phyloP scores from a whole-genome alignment of 2,797 vertebrate species.

The Bothrops alternatus region DNA sequence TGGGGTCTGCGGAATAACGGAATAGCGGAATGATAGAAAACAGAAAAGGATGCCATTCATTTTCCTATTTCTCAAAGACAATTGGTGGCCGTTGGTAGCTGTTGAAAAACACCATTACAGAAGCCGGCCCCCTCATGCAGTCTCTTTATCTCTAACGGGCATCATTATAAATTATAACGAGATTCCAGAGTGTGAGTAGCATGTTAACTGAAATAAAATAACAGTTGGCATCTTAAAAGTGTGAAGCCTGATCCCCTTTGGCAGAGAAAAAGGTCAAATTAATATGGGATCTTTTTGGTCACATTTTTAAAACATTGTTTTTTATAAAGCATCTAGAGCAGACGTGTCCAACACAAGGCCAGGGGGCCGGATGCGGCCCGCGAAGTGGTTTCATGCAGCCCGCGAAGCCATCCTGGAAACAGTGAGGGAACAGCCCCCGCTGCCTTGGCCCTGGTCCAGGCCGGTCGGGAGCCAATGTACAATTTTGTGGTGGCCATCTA shows the following conservation, averaged over 20 bases:
- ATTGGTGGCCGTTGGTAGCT: conserved; percentile 44
- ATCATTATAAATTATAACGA: conserved; percentile 67
- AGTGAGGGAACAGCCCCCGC: too few species aligned
- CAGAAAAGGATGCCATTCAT: conserved; percentile 4
- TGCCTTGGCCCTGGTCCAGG: too few species aligned
- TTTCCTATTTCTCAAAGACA: conserved; percentile 27
- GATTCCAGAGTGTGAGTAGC: conserved; percentile 56
- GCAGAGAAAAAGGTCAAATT: neutral
- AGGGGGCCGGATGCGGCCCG: too few species aligned
- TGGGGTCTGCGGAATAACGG: conserved; percentile 23
- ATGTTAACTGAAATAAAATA: conserved; percentile 60
- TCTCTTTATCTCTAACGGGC: conserved; percentile 58
- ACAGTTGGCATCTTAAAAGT: conserved; percentile 46
- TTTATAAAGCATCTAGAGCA: neutral
- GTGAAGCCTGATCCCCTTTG: neutral
- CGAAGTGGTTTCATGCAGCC: too few species aligned
- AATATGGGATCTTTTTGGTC: neutral
- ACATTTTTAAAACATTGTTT: neutral
- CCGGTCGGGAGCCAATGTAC: too few species aligned
- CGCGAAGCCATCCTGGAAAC: too few species aligned
- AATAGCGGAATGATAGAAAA: neutral
- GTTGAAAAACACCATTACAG: conserved; percentile 42
- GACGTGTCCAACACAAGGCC: too few species aligned
- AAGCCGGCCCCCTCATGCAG: conserved; percentile 60
- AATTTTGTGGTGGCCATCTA: too few species aligned